Base-by-base conservation (phyloP, 2,888 invertebrate genomes). In the Epinotia demarniana region DNA sequence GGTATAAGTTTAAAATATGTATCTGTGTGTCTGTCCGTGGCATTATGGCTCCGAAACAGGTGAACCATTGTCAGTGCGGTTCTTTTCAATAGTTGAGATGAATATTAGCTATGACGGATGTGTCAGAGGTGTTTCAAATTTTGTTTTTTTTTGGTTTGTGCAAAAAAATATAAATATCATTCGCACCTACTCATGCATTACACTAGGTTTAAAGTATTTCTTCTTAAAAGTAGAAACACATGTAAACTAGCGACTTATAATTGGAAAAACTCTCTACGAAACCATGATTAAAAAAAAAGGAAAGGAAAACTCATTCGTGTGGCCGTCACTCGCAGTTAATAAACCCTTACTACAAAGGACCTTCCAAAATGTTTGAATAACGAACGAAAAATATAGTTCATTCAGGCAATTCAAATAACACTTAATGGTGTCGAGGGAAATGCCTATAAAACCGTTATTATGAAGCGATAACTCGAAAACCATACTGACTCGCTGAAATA, bases 391-490 rank as follows among this genome's bases (percentile, higher is more conserved):
- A 27, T 61, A 49, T n/a, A 49, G 23, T 70, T 62, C 58, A 75
- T 18, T 67, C 23, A 53, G 18, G 11, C 66, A 75, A 71, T 71
- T 60, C 61, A 75, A 75, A 75, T 55, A 61, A 67, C 55, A 66
- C 55, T 67, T 71, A 64, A 64, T 33, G 62, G 58, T 11, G 58
- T 67, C 53, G 60, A 19, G 18, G 53, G 19, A 67, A 49, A 43
- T 57, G 19, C 46, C 60, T 55, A 67, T 75, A 75, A 71, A 75
- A 66, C 4, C 13, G 16, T 27, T 43, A 66, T 75, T 71, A 75
- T 71, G 58, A 71, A 57, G 71, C 75, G 66, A 71, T 75, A 75
- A 75, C 71, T 75, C 66, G 66, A 61, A 70, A 71, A 75, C 75
- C 75, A 71, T 64, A 70, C 64, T 23, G 68, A 72, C 72, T 72